Percentiles rank a stretch among this genome's conserved stretches.
These are phyloP conservation scores for Pseudomyrmex sp. DNA, from an alignment of 1,140 invertebrate genomes.

Conservation along the genomic window DNA sequence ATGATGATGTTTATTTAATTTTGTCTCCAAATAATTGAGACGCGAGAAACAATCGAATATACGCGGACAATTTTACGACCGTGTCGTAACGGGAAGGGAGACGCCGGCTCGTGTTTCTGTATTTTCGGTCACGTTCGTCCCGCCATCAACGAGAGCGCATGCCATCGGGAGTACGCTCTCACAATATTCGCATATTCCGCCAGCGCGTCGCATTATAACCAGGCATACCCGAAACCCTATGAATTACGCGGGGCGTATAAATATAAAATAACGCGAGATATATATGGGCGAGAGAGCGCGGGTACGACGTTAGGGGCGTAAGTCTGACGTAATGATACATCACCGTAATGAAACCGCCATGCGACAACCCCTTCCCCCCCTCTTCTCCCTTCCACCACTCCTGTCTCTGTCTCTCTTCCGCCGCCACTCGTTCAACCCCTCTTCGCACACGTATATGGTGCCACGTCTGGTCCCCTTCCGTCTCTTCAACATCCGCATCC, in stretches of 20 bases:
- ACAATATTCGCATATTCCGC: conserved; percentile 57
- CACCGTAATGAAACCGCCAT: conserved; percentile 77
- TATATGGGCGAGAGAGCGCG: conserved; percentile 19
- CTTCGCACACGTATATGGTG: conserved; percentile 29
- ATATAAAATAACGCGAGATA: conserved; percentile 74
- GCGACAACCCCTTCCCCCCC: conserved; percentile 57
- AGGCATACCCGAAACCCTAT: conserved; percentile 68
- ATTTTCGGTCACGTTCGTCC: not conserved
- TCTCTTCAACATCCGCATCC: conserved; percentile 24
- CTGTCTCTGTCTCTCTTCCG: conserved; percentile 30
- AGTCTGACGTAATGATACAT: conserved; percentile 79
- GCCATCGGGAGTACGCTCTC: conserved; percentile 17
- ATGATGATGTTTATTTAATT: not conserved
- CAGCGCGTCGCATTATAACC: conserved; percentile 68
- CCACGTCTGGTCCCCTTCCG: conserved; percentile 14
- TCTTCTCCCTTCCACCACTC: not conserved
- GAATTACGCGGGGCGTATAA: conserved; percentile 75
- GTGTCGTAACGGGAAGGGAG: not conserved
- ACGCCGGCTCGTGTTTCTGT: not conserved
- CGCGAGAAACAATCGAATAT: not conserved
- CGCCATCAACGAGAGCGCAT: conserved; percentile 27
- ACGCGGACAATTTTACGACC: conserved; percentile 1
- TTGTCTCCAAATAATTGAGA: not conserved
- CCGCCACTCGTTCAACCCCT: conserved; percentile 15
- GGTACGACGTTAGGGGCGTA: conserved; percentile 47